phyloP scores from a whole-genome alignment of 23 tunicate genomes.

The Ciona savignyi region DNA sequence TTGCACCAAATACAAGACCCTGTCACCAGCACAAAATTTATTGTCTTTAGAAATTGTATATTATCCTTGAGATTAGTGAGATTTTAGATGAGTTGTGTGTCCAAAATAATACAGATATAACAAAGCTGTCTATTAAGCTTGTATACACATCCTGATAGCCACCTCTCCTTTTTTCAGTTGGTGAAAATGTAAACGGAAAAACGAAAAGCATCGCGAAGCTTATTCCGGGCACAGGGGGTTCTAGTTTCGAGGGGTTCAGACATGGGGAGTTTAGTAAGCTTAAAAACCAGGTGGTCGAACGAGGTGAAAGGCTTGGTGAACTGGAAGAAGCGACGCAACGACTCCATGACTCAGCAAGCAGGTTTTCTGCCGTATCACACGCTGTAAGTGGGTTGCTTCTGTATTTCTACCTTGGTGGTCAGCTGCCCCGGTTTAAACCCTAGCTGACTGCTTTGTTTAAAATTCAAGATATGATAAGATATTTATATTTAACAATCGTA shows the following conservation, averaged over 20 bases:
- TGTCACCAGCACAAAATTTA: no score
- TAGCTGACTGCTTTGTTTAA: not conserved
- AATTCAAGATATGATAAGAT: no score
- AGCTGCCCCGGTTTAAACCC: not conserved
- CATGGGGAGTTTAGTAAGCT: slow-evolving; percentile 48
- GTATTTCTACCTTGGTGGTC: no score
- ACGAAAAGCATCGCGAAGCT: slow-evolving; percentile 31
- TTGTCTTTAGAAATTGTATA: no score
- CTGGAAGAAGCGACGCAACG: slow-evolving; percentile 56
- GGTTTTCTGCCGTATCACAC: slow-evolving; percentile 58
- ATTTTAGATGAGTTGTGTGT: no score
- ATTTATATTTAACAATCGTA: no score
- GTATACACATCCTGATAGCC: no score
- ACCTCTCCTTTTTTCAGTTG: not conserved
- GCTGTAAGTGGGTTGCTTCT: slow-evolving; percentile 27
- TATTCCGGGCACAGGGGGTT: slow-evolving; percentile 60
- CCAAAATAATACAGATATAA: no score
- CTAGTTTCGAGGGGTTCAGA: slow-evolving; percentile 51
- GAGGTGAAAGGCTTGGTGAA: slow-evolving; percentile 76
- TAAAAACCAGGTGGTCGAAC: slow-evolving; percentile 41
- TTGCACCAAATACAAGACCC: no score
- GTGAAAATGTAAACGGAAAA: not conserved
- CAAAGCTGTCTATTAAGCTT: no score
- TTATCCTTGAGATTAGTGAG: no score
- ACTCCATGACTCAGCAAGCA: slow-evolving; percentile 59